These are phyloP conservation scores for Drepana falcataria DNA, from an alignment of 2,888 invertebrate species.

Conservation along the genomic window DNA sequence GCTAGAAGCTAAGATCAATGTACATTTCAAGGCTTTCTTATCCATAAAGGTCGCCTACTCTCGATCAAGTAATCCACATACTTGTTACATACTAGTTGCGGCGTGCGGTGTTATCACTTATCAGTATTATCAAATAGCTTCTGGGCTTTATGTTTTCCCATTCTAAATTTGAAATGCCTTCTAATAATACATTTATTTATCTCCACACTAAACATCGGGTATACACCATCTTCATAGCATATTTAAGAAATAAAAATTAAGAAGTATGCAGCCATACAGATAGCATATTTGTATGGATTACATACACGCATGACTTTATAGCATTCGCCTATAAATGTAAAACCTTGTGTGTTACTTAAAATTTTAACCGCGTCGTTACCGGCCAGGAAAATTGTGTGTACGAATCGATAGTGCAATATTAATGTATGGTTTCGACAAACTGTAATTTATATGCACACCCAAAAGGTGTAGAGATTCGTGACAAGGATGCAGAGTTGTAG, in stretches of 20 bases:
- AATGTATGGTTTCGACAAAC: neutral
- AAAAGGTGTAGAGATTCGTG: conserved; percentile 5
- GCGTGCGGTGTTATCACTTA: too few species aligned
- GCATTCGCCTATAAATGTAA: neutral
- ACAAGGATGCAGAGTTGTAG: conserved; percentile 12
- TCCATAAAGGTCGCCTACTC: conserved; percentile 3
- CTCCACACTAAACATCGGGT: too few species aligned
- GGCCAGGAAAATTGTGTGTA: neutral
- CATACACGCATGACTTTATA: neutral
- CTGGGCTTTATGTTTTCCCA: too few species aligned
- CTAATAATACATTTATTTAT: too few species aligned
- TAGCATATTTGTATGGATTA: too few species aligned
- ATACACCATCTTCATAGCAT: too few species aligned
- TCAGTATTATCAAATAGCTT: too few species aligned
- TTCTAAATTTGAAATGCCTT: too few species aligned
- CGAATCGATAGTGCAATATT: neutral
- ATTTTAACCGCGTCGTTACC: neutral
- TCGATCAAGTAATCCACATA: neutral
- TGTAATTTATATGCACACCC: conserved; percentile 1
- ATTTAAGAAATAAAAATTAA: too few species aligned
- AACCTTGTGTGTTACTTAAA: neutral
- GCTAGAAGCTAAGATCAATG: conserved; percentile 2
- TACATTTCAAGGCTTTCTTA: conserved; percentile 2
- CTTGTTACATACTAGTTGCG: neutral
- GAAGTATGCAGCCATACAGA: too few species aligned